A percentile compares a stretch with the other conserved stretches of the same genome.
These are phyloP conservation scores for Lacanobia oleracea DNA, from an alignment of 2,888 invertebrate species.

Conservation along the genomic window DNA sequence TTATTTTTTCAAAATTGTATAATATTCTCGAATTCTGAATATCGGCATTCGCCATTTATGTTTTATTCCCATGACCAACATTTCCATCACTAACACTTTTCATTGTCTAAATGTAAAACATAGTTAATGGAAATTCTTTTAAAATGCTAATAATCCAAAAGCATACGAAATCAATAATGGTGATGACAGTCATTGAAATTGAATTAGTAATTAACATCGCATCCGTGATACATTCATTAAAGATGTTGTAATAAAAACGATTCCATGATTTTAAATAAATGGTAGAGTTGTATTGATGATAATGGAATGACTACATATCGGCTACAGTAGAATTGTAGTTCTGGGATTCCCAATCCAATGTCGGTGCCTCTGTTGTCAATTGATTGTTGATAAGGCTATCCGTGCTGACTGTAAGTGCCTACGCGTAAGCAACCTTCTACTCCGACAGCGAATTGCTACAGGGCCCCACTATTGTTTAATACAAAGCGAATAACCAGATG, in stretches of 20 bases:
- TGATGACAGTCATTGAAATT: background rate
- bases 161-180: background rate
- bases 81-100: background rate
- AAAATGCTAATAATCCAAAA: background rate
- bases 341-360: conserved; percentile 2
- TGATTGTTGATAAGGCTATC: conserved; percentile 10
- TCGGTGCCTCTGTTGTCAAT: background rate
- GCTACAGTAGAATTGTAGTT: no score
- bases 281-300: background rate
- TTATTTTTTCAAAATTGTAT: background rate
- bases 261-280: background rate
- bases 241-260: background rate
- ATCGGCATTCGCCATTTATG: background rate
- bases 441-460: conserved; percentile 13
- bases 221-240: background rate
- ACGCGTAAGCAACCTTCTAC: background rate
- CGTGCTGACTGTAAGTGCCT: background rate
- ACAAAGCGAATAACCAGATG: conserved; percentile 46
- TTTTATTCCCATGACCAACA: background rate
- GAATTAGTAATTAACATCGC: background rate
- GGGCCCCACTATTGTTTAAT: conserved; percentile 17
- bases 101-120: background rate
- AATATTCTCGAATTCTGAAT: background rate
- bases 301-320: background rate
- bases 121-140: no score